phyloP scores from a whole-genome alignment of 2,888 invertebrate species.

The Invenusta paracnida region DNA sequence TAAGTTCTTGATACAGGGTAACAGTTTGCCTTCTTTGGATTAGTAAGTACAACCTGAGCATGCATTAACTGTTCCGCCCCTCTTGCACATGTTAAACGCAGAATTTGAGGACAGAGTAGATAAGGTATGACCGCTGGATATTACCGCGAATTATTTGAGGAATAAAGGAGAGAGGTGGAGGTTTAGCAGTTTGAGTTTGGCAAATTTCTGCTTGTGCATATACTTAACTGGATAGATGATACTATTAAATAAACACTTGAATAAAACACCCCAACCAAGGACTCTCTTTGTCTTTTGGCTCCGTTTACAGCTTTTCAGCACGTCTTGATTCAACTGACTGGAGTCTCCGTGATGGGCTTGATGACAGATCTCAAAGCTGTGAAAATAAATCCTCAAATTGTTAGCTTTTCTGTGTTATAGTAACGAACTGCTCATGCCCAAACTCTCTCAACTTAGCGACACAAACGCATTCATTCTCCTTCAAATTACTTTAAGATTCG shows the following conservation, averaged over 20 bases:
- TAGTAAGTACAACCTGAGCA: no score
- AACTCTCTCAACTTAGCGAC: neutral
- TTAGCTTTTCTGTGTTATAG: no score
- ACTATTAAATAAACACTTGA: neutral
- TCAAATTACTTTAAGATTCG: no score
- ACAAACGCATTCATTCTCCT: no score
- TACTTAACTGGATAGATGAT: slow-evolving; percentile 21
- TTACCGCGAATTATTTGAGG: no score
- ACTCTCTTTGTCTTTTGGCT: neutral
- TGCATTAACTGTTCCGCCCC: no score
- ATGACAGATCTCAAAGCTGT: slow-evolving; percentile 21
- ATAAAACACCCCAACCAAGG: neutral
- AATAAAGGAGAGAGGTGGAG: no score
- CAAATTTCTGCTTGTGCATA: slow-evolving; percentile 2
- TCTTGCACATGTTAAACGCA: no score
- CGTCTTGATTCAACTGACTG: neutral
- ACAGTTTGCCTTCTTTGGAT: no score
- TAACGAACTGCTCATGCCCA: neutral
- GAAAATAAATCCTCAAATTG: slow-evolving; percentile 9
- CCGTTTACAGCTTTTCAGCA: neutral
- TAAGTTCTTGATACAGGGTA: no score
- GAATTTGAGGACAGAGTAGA: no score
- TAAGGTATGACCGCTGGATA: no score
- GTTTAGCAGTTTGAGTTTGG: neutral
- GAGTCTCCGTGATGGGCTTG: neutral